Evolutionary conservation across 2,797 vertebrate genomes (phyloP).

Genomic region (Falco berigora): DNA sequence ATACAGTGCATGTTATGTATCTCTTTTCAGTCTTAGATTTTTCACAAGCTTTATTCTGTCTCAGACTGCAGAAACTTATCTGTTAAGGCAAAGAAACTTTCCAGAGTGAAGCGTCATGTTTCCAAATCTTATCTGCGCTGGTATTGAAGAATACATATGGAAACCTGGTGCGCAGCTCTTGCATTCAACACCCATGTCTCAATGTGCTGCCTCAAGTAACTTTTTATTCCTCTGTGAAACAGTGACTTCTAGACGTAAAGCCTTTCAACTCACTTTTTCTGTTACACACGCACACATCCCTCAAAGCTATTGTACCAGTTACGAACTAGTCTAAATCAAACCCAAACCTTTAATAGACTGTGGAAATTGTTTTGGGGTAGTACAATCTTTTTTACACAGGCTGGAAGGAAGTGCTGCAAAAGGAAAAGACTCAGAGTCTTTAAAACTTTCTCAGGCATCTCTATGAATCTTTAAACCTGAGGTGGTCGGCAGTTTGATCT

Average conservation of each 20-base stretch:
- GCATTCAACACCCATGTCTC: background rate
- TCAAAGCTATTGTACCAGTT: background rate
- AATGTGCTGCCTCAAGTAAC: background rate
- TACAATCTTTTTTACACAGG: background rate
- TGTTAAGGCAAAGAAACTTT: background rate
- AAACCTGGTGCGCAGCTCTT: background rate
- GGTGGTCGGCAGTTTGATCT: background rate
- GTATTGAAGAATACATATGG: background rate
- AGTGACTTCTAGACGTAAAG: background rate
- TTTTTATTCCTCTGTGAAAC: background rate
- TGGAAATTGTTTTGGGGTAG: background rate
- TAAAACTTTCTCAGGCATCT: background rate
- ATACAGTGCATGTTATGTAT: background rate
- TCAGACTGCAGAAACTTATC: background rate
- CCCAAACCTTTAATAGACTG: background rate
- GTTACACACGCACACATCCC: background rate
- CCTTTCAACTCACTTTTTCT: background rate
- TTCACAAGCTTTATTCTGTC: rapidly evolving
- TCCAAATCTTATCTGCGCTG: background rate
- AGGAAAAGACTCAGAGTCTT: background rate
- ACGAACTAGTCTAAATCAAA: background rate
- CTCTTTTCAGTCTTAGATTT: background rate
- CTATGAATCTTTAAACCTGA: background rate
- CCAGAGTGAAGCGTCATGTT: background rate
- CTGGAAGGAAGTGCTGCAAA: background rate